These are phyloP conservation scores for Amphiduros pacificus DNA, from an alignment of 2,888 invertebrate genomes.

Conservation along the genomic window DNA sequence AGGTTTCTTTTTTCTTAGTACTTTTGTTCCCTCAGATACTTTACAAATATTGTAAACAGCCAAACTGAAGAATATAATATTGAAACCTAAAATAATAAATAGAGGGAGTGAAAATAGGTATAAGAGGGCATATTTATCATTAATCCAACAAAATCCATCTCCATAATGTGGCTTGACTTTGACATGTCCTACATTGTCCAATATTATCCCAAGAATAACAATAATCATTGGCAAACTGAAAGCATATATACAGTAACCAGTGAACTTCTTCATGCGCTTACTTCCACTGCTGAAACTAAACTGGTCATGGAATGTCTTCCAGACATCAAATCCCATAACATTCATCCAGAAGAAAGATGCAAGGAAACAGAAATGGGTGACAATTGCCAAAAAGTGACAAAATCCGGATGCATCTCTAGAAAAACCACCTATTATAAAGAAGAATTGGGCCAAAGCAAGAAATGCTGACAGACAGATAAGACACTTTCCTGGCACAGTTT, in stretches of 20 bases:
- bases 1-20: background rate
- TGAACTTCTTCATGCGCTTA: conserved; percentile 27
- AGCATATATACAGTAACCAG: conserved; percentile 53
- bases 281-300: background rate
- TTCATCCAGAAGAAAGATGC: conserved; percentile 66
- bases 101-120: conserved; percentile 66
- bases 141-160: conserved; percentile 63
- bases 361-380: conserved; percentile 63
- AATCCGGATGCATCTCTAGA: conserved; percentile 26
- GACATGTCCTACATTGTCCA: conserved; percentile 54
- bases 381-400: conserved; percentile 59
- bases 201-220: conserved; percentile 49
- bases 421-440: conserved; percentile 52
- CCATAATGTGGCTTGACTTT: conserved; percentile 61
- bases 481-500: conserved; percentile 64
- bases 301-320: conserved; percentile 59
- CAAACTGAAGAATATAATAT: conserved; percentile 63
- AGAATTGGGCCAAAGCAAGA: conserved; percentile 61
- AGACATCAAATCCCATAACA: conserved; percentile 66
- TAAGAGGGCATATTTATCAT: conserved; percentile 63
- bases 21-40: background rate
- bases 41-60: conserved; percentile 64
- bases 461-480: conserved; percentile 62
- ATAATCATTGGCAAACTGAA: conserved; percentile 57
- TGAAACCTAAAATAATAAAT: conserved; percentile 60